phyloP scores from a whole-genome alignment of 2,888 invertebrate genomes.

The Lycocerus yunnanus region DNA sequence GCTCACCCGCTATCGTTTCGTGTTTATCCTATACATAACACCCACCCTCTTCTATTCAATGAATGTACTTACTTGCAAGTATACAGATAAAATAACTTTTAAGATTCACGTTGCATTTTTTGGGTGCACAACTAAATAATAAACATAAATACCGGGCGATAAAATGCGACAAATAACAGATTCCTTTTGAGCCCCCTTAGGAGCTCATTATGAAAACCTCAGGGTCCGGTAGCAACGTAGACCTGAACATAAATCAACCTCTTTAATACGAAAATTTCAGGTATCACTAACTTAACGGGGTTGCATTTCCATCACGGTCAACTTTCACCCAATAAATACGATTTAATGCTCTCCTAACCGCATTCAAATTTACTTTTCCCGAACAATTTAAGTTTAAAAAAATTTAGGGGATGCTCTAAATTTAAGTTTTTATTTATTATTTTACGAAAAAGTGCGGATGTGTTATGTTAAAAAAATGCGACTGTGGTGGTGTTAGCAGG shows the following conservation, averaged over 20 bases:
- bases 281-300: conserved; percentile 31
- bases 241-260: conserved; percentile 47
- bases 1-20: conserved; percentile 49
- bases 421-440: no score
- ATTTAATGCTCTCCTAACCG: neutral
- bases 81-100: neutral
- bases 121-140: conserved; percentile 22
- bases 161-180: conserved; percentile 50
- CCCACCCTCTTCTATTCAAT: conserved; percentile 23
- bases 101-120: neutral
- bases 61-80: conserved; percentile 14
- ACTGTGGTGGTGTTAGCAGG: conserved; percentile 7
- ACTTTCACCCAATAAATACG: neutral
- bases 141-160: conserved; percentile 51
- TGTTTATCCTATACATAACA: conserved; percentile 38
- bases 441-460: neutral
- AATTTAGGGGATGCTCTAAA: neutral
- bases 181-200: conserved; percentile 41
- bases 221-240: conserved; percentile 44
- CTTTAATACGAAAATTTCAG: conserved; percentile 42
- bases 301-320: conserved; percentile 8
- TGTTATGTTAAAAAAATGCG: neutral
- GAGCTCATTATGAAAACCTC: conserved; percentile 40
- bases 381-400: neutral
- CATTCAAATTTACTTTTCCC: neutral